These are phyloP conservation scores for Meandrina meandrites DNA, from an alignment of 92 coral and sea anemone species.

Conservation along the genomic window DNA sequence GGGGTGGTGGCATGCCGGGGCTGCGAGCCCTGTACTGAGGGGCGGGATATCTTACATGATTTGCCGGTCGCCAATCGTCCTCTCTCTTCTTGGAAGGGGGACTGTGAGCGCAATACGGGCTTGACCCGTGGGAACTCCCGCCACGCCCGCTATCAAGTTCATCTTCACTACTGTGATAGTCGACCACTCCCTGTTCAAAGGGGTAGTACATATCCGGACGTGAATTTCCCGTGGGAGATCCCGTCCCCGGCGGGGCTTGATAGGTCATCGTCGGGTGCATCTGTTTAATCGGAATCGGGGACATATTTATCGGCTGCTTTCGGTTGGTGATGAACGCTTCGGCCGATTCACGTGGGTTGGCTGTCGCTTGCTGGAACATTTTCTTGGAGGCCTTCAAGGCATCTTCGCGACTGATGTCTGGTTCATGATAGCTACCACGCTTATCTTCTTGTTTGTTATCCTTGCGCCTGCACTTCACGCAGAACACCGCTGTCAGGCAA, in stretches of 20 bases:
- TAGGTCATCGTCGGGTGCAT: slow-evolving; percentile 53
- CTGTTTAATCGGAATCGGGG: slow-evolving; percentile 59
- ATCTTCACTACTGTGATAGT: slow-evolving; percentile 74
- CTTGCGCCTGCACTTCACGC: slow-evolving; percentile 60
- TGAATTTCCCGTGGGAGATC: slow-evolving; percentile 43
- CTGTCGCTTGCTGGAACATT: slow-evolving; percentile 84
- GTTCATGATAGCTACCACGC: slow-evolving; percentile 74
- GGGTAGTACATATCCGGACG: slow-evolving; percentile 53
- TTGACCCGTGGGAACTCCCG: slow-evolving; percentile 69
- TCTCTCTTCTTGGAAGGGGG: slow-evolving; percentile 23
- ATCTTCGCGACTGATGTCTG: slow-evolving; percentile 84
- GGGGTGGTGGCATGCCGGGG: slow-evolving; percentile 34
- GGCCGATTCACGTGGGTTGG: slow-evolving; percentile 3
- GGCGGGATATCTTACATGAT: background rate
- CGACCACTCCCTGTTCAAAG: slow-evolving; percentile 37
- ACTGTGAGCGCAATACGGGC: slow-evolving; percentile 76
- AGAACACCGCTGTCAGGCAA: slow-evolving; percentile 52
- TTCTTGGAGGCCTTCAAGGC: slow-evolving; percentile 88
- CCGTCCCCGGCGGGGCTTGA: slow-evolving; percentile 45
- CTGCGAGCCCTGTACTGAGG: slow-evolving; percentile 29
- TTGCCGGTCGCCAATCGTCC: slow-evolving; percentile 2
- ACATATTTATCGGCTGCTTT: slow-evolving; percentile 42
- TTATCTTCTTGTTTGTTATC: slow-evolving; percentile 32
- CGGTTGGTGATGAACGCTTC: slow-evolving; percentile 10
- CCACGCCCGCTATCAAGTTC: slow-evolving; percentile 84